phyloP scores from a whole-genome alignment of 2,888 invertebrate species.

The Tortrix viridana region DNA sequence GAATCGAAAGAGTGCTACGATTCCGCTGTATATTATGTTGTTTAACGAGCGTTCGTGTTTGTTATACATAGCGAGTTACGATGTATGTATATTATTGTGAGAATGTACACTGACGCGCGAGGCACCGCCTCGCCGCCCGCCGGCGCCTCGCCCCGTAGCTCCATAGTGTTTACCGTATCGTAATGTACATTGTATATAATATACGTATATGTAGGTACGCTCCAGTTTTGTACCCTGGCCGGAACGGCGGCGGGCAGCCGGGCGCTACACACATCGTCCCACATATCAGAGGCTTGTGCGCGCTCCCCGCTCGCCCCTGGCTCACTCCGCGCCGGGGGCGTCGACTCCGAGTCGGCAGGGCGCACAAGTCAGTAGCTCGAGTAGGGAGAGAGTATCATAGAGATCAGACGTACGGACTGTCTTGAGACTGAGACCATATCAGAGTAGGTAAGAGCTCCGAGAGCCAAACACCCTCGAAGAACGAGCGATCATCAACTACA shows the following conservation, averaged over 20 bases:
- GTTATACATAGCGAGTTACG: slow-evolving; percentile 82
- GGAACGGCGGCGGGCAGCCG: slow-evolving; percentile 67
- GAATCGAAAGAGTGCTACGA: slow-evolving; percentile 79
- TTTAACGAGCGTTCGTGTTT: slow-evolving; percentile 74
- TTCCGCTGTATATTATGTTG: slow-evolving; percentile 81
- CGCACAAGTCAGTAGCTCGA: slow-evolving; percentile 77
- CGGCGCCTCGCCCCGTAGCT: slow-evolving; percentile 68
- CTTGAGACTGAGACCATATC: slow-evolving; percentile 84
- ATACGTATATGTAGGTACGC: slow-evolving; percentile 75
- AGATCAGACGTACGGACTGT: slow-evolving; percentile 79
- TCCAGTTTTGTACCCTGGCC: slow-evolving; percentile 73
- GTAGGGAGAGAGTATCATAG: slow-evolving; percentile 80
- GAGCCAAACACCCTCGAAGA: slow-evolving; percentile 74
- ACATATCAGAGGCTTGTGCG: slow-evolving; percentile 81
- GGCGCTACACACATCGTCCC: slow-evolving; percentile 80
- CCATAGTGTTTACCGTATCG: slow-evolving; percentile 74
- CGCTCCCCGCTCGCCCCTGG: slow-evolving; percentile 56
- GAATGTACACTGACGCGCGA: slow-evolving; percentile 77
- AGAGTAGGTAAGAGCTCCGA: slow-evolving; percentile 66
- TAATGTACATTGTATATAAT: slow-evolving; percentile 82
- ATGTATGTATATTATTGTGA: slow-evolving; percentile 82
- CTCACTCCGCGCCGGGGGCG: too few relatives aligned
- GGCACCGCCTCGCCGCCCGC: slow-evolving; percentile 64
- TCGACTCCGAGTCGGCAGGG: slow-evolving; percentile 54
- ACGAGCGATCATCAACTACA: slow-evolving; percentile 65